Conservation (phyloP, 2,113 vertebrate species). For the Salminus brasiliensis region DNA sequence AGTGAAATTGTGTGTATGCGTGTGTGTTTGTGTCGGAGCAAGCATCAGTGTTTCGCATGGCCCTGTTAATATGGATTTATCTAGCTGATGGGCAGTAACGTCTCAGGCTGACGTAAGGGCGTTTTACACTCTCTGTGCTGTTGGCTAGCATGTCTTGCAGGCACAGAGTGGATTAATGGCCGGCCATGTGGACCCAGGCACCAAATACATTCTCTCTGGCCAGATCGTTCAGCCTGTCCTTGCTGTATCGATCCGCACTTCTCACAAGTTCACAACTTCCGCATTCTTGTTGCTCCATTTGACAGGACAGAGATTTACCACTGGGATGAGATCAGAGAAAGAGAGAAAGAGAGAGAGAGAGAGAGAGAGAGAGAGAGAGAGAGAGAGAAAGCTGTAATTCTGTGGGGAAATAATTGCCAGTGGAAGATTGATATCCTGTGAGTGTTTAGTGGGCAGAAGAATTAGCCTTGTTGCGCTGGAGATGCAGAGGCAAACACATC, state of each 20-base stretch:
- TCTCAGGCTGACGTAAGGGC: slow-evolving; percentile 68
- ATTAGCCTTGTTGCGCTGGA: slow-evolving; percentile 61
- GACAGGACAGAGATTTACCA: slow-evolving; percentile 77
- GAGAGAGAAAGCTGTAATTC: slow-evolving; percentile 60
- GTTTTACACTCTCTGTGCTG: slow-evolving; percentile 65
- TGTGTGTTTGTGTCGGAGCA: slow-evolving; percentile 4
- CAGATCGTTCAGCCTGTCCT: slow-evolving; percentile 74
- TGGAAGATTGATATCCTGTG: slow-evolving; percentile 70
- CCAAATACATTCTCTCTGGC: slow-evolving; percentile 69
- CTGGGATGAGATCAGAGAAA: slow-evolving; percentile 75
- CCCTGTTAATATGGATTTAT: slow-evolving; percentile 78
- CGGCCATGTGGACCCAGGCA: slow-evolving; percentile 62
- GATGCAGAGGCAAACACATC: slow-evolving; percentile 68
- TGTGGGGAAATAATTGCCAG: slow-evolving; percentile 67
- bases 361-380: slow-evolving; percentile 30
- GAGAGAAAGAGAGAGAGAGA: slow-evolving; percentile 61
- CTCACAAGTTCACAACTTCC: slow-evolving; percentile 79
- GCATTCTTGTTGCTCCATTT: slow-evolving; percentile 70
- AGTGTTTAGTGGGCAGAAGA: slow-evolving; percentile 54
- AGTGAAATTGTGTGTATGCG: not conserved
- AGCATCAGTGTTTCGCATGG: slow-evolving; percentile 70
- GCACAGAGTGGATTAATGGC: slow-evolving; percentile 72
- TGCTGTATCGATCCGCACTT: slow-evolving; percentile 78
- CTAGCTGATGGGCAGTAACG: slow-evolving; percentile 65
- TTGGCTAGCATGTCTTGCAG: slow-evolving; percentile 47